Evolutionary conservation across 2,888 invertebrate species (phyloP), one percentile per base, ranked within the genome.

Genomic region (Meganola albula): DNA sequence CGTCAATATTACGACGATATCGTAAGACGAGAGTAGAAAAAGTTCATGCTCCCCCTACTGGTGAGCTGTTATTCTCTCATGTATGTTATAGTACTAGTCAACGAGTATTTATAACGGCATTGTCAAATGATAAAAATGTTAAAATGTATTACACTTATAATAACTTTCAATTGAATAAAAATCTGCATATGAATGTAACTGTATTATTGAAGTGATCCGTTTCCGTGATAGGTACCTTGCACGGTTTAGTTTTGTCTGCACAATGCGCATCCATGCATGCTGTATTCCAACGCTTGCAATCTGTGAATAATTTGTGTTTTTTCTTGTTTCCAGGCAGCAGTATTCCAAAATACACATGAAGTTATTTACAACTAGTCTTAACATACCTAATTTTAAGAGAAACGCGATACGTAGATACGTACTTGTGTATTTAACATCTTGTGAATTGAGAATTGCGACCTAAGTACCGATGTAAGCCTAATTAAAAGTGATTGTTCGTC

Each of bases 331-430:
- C 85, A 85, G 85, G 84, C 68, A 74, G 72, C 82, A 78, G 84
- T 82, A 74, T 83, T 75, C 85, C 85, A 75, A 84, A 85, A 80
- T 85, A 85, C 74, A 84, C 84, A 69, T 85, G 84, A 84, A 80
- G 82, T 83, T n/a, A 63, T 74, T 71, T 59, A 63, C 74, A 61
- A 59, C 70, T 83, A 83, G 75, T 75, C 70, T 82, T n/a, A 71
- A 62, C 60, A 59, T 76, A n/a, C n/a, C n/a, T n/a, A 66, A 73
- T 71, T 73, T 73, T 84, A 84, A 82, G 82, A 74, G 74, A 77
- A 82, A 77, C 61, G 63, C 69, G 72, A 66, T 74, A 74, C 69
- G 71, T n/a, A n/a, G n/a, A n/a, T n/a, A n/a, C n/a, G 16, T 77
- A 74, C 68, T 73, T 71, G 71, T 64, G 68, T 63, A 65, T 68